These are phyloP conservation scores for Mycalesis mineus DNA, from an alignment of 2,888 invertebrate species.

Conservation along the genomic window DNA sequence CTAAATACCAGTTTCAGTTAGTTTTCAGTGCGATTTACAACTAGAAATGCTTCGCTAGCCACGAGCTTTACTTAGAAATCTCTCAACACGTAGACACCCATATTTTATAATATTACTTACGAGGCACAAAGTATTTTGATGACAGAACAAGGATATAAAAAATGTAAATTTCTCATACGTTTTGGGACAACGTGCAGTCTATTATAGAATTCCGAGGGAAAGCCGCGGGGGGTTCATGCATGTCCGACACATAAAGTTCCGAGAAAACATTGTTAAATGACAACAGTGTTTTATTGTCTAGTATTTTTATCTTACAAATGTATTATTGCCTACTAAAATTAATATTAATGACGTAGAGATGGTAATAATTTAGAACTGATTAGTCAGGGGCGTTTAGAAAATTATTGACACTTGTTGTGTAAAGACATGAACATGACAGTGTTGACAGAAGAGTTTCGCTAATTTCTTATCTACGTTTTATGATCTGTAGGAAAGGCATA, in stretches of 20 bases:
- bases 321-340: background rate
- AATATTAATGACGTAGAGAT: background rate
- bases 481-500: too few species aligned
- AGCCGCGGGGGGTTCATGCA: slow-evolving; percentile 25
- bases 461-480: background rate
- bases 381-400: background rate
- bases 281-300: slow-evolving; percentile 21
- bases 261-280: slow-evolving; percentile 24
- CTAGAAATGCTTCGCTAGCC: too few species aligned
- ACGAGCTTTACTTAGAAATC: too few species aligned
- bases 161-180: slow-evolving; percentile 20
- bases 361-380: background rate
- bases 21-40: too few species aligned
- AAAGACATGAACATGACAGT: background rate
- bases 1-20: too few species aligned
- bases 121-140: background rate
- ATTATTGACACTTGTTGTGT: background rate
- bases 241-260: slow-evolving; percentile 22
- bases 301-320: slow-evolving; percentile 2
- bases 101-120: too few species aligned
- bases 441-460: background rate
- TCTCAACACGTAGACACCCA: too few species aligned
- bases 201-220: slow-evolving; percentile 28
- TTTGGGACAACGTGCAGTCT: slow-evolving; percentile 22
- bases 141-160: background rate